Evolutionary conservation across 2,797 vertebrate genomes (phyloP), one percentile per base, ranked within the genome.

Genomic region (Scleropages formosus): DNA sequence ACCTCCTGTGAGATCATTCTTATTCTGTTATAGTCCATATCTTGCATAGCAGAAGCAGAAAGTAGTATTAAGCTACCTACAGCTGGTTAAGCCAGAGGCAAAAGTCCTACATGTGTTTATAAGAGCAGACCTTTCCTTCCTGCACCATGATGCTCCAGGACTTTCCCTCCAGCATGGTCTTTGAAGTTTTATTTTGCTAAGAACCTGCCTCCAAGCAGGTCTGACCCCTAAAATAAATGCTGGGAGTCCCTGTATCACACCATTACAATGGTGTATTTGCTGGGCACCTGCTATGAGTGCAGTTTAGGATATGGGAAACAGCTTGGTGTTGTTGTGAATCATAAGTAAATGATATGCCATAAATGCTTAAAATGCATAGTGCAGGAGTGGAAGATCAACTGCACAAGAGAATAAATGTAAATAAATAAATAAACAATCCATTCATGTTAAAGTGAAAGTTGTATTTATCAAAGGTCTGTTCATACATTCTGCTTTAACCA

Each of bases 131-230:
- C 53, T 75, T 22, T 22, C 65, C 51, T 24, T 46, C 53, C 39
- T 44, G 13, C 53, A 56, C 26, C 12, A 56, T 58, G 71, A 13
- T 15, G 51, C 56, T 27, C 7, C 46, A 58, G 65, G 65, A 73
- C 63, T 72, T 72, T 31, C 8, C 47, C 49, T 27, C 44, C 22
- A 64, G 70, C 58, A 8, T 16, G n/a, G 26, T 18, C 69, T 71
- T 79, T 76, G 13, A 79, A 63, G 64, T 73, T 64, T 70, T 62
- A 74, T 74, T 76, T 74, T n/a, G 39, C 49, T 9, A 8, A 53
- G 22, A 18, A 49, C n/a, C 44, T 53, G 53, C 63, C 70, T 69
- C 58, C 31, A 22, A 51, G 24, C 64, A 64, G n/a, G 51, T 31
- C 62, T 67, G 56, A 73, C 70, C 71, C 74, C 22, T 70, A 39